Percentiles rank a stretch among this genome's conserved stretches.
phyloP scores from a whole-genome alignment of 2,797 vertebrate species.

The Pantherophis alleghaniensis region DNA sequence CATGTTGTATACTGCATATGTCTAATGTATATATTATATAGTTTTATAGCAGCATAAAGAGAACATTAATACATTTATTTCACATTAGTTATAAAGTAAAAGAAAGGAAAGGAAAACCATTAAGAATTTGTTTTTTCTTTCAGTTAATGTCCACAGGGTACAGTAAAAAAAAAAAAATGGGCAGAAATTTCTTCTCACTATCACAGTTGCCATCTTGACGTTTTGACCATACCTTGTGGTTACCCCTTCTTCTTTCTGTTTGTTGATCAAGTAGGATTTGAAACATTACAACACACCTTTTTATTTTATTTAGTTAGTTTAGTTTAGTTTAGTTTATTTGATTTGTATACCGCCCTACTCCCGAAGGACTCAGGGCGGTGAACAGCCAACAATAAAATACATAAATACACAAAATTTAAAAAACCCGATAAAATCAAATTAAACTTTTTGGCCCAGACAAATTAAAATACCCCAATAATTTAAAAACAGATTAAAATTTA shows the following conservation, averaged over 20 bases:
- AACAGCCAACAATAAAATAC: too few species aligned
- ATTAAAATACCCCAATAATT: too few species aligned
- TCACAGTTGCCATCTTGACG: not conserved
- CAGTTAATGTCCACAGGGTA: not conserved
- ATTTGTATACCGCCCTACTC: too few species aligned
- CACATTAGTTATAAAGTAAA: slow-evolving; percentile 35
- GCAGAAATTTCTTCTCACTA: not conserved
- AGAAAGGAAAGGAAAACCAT: slow-evolving; percentile 25
- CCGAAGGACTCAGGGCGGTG: too few species aligned
- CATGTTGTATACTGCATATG: slow-evolving; percentile 15
- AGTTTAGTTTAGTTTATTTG: too few species aligned
- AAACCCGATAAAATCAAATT: too few species aligned
- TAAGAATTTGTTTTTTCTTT: slow-evolving; percentile 7
- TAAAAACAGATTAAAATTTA: too few species aligned
- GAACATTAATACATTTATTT: slow-evolving; percentile 31
- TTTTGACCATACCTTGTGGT: not conserved
- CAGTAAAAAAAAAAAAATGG: not conserved
- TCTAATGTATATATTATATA: slow-evolving; percentile 38
- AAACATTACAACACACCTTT: slow-evolving; percentile 15
- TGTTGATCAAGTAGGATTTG: slow-evolving; percentile 24
- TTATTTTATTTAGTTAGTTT: too few species aligned
- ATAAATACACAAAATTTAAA: too few species aligned
- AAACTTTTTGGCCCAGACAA: too few species aligned
- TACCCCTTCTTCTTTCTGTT: slow-evolving; percentile 24
- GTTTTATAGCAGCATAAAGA: slow-evolving; percentile 18